phyloP scores from a whole-genome alignment of 53 echinoderm and acorn worm genomes.

The Mesocentrotus franciscanus region DNA sequence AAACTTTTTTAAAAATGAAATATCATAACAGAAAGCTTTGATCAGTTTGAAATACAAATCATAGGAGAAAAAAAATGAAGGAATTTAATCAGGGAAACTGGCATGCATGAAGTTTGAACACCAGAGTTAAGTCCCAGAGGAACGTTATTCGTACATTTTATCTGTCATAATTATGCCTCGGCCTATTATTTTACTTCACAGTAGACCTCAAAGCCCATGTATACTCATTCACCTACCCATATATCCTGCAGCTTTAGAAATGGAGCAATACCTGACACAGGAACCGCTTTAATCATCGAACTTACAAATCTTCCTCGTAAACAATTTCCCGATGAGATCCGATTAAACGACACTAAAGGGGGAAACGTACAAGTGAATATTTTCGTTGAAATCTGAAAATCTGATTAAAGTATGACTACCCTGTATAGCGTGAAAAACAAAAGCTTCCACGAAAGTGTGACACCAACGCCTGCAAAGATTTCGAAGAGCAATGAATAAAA shows the following conservation, averaged over 20 bases:
- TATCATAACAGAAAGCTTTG: too few relatives aligned
- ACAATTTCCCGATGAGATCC: neutral
- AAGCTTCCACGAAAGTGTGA: neutral
- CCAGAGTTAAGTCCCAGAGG: too few relatives aligned
- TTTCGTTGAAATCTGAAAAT: neutral
- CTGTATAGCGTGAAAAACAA: slow-evolving; percentile 1
- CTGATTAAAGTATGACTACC: neutral
- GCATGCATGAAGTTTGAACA: too few relatives aligned
- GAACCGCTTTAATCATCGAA: neutral
- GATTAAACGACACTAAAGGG: neutral
- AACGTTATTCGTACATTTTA: too few relatives aligned
- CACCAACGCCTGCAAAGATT: neutral
- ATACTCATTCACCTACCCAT: neutral
- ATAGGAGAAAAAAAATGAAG: too few relatives aligned
- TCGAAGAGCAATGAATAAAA: neutral
- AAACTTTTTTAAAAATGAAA: too few relatives aligned
- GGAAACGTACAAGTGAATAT: neutral
- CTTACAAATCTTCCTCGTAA: slow-evolving; percentile 13
- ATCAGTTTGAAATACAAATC: too few relatives aligned
- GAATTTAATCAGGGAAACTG: too few relatives aligned
- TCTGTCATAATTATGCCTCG: too few relatives aligned
- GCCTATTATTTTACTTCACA: too few relatives aligned
- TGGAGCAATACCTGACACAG: neutral
- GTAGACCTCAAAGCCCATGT: too few relatives aligned
- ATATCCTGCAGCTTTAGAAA: neutral